Percentiles rank a stretch among this genome's conserved stretches.
phyloP scores from a whole-genome alignment of 1,140 invertebrate species.

The Lysiphlebus fabarum region DNA sequence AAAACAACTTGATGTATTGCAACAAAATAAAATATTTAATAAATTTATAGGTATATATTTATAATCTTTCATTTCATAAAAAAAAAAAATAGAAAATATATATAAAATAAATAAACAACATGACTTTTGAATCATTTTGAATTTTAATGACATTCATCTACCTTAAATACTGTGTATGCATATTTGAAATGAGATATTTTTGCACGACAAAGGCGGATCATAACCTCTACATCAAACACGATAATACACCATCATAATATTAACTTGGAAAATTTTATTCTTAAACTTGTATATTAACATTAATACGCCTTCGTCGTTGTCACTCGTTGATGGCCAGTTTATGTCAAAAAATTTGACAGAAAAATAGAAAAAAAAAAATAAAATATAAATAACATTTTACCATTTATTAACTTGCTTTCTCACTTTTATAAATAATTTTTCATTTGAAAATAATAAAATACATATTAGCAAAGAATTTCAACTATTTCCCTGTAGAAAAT shows the following conservation, averaged over 20 bases:
- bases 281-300: conserved; percentile 33
- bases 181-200: conserved; percentile 37
- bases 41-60: too few species aligned
- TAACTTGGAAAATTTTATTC: conserved; percentile 24
- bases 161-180: neutral
- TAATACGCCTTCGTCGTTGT: conserved; percentile 36
- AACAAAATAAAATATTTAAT: neutral
- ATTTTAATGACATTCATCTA: neutral
- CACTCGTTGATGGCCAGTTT: conserved; percentile 29
- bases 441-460: too few species aligned
- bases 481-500: too few species aligned
- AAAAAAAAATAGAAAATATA: too few species aligned
- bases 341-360: neutral
- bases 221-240: conserved; percentile 38
- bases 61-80: too few species aligned
- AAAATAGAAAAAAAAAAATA: too few species aligned
- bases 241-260: conserved; percentile 2
- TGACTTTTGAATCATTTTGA: neutral
- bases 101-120: neutral
- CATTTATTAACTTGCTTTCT: too few species aligned
- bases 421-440: too few species aligned
- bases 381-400: too few species aligned
- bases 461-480: too few species aligned
- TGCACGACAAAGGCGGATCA: conserved; percentile 44
- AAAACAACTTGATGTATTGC: conserved; percentile 9